Evolutionary conservation across 1,140 invertebrate genomes (phyloP).

Genomic region (Calliopsis andreniformis): DNA sequence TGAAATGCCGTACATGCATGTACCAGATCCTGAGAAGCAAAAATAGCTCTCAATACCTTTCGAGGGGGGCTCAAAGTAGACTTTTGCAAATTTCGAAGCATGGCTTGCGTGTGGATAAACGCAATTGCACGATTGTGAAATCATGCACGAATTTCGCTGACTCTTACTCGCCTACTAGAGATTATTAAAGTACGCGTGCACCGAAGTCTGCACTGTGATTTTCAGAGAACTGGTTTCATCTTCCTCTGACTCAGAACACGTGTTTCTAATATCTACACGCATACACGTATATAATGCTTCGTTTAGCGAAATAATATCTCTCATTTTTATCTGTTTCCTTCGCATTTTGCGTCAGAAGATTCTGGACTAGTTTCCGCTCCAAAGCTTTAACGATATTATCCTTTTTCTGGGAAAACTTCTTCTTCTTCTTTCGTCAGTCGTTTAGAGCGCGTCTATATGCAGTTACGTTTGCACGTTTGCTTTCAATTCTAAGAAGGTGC

Average conservation of each 20-base stretch:
- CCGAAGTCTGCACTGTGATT: not conserved
- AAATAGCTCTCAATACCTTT: not conserved
- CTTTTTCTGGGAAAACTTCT: not conserved
- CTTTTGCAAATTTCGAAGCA: not conserved
- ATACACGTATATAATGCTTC: not conserved
- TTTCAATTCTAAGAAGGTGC: slow-evolving; percentile 15
- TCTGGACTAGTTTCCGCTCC: not conserved
- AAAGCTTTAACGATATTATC: not conserved
- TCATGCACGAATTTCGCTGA: not conserved
- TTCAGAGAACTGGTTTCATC: slow-evolving; percentile 4
- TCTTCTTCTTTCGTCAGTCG: not conserved
- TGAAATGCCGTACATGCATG: slow-evolving; percentile 3
- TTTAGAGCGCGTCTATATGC: not conserved
- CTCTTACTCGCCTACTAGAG: not conserved
- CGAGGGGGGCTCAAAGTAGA: not conserved
- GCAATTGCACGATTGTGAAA: not conserved
- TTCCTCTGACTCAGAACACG: slow-evolving; percentile 13
- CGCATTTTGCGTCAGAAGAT: not conserved
- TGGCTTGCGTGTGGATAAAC: no score
- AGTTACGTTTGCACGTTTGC: not conserved
- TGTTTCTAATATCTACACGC: not conserved
- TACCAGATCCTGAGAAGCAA: not conserved
- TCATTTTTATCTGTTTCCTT: not conserved
- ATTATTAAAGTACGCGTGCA: not conserved
- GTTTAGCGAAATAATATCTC: no score